Evolutionary conservation across 2,797 vertebrate genomes (phyloP), one percentile per base, ranked within the genome.

Genomic region (Sarcophilus harrisii): DNA sequence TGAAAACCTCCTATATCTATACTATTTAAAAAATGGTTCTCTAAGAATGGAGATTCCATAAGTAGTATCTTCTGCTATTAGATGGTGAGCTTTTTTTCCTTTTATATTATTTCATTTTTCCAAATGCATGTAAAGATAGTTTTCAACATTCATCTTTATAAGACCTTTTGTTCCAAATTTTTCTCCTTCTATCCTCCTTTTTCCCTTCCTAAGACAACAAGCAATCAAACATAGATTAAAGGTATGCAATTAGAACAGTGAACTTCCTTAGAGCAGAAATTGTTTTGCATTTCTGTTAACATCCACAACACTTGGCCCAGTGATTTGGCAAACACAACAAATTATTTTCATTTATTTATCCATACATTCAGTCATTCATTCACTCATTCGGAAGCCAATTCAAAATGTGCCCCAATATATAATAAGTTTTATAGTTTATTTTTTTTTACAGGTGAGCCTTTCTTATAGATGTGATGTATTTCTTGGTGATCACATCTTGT

Each of bases 401-500:
- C 38, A 45, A 87, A 2, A 73, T 73, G 38, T 73, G 6, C 9
- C 45, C 38, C 38, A 27, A 21, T 87, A 27, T 45, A 9, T 27
- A 87, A 87, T 87, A 38, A 49, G 0, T 9, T 87, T 4, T 87
- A 11, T 3, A 12, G 38, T 45, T 1, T 30, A 14, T 6, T 90
- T 54, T 13, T 55, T 2, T 21, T 24, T 57, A 6, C 16, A 12
- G 32, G 9, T 45, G 38, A 12, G 21, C 21, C 3, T 91, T 13
- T n/a, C 1, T 58, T 94, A 94, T 93, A 28, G 90, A 90, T 58
- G 73, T 18, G 24, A 92, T 55, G 9, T 95, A 21, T 95, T 93
- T 14, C 32, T 91, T 18, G 49, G 38, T 94, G 96, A 45, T 29
- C 28, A 58, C 32, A n/a, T n/a, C 62, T 90, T 93, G 57, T 30